Base-by-base conservation (phyloP, 2,113 vertebrate species). In the Alexandromys fortis region DNA sequence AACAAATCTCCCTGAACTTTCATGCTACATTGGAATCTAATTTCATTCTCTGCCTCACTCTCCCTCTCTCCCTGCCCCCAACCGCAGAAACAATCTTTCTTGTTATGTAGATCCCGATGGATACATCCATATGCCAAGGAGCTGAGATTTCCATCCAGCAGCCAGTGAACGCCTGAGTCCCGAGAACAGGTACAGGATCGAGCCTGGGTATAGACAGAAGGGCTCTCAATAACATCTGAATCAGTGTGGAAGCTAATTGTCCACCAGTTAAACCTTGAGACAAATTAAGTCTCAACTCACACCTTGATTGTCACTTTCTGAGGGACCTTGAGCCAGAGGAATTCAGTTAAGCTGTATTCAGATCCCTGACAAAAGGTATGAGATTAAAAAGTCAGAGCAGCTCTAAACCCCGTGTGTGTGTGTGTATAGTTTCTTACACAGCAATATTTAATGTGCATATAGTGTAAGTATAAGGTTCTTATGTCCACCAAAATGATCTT, bases 381-480 rank as follows among this genome's bases (percentile, higher is more conserved):
- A 30, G 86, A 86, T 35, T 83, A 45, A 49, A 82, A 77, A 52
- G 11, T 19, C 2, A 35, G 21, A 35, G 19, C 63, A 93, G 38
- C 49, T 95, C 81, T 73, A 89, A 92, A 92, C 49, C 61, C 47
- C 81, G 3, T 5, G 77, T 92, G 28, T 42, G 3, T 4, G 77
- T 92, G 28, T 65, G 61, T 72, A 24, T 88, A 47, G 45, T 92
- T 92, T 95, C 79, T 89, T 94, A 75, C 28, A 70, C 11, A 94
- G 38, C n/a, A 83, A 33, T 63, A 89, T 78, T 28, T 86, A 94
- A 12, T 49, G 28, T 86, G 88, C n/a, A 70, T 16, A 42, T 19
- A 83, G 47, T 22, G 83, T 91, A 87, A 95, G 24, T 13, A 75
- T 35, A 16, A 78, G 30, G 35, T 76, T 58, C 52, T 76, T 90